Evolutionary conservation across 2,113 vertebrate genomes (phyloP).

Genomic region (Oreochromis niloticus): DNA sequence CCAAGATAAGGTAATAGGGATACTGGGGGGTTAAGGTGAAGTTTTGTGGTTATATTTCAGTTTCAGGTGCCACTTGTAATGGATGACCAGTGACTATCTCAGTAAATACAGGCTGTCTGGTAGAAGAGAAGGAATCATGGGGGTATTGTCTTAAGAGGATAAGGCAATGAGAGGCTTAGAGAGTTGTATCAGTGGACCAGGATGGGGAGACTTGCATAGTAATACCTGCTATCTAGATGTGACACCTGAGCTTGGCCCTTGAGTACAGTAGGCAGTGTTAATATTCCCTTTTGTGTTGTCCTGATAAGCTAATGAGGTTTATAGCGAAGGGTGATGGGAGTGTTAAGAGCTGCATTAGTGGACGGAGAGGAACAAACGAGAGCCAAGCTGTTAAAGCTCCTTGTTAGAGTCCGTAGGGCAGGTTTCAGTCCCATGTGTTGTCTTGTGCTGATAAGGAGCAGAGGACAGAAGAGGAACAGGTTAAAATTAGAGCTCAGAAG

Average conservation of each 20-base stretch:
- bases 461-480: background rate
- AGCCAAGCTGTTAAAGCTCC: conserved; percentile 14
- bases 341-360: conserved; percentile 57
- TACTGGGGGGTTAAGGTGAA: conserved; percentile 39
- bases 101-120: conserved; percentile 28
- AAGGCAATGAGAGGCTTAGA: conserved; percentile 63
- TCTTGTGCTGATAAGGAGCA: background rate
- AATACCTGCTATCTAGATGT: conserved; percentile 63
- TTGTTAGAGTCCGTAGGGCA: background rate
- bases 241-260: conserved; percentile 48
- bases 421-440: conserved; percentile 5
- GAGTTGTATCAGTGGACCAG: conserved; percentile 53
- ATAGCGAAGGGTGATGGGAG: conserved; percentile 36
- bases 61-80: conserved; percentile 19
- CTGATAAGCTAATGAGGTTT: conserved; percentile 71
- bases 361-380: conserved; percentile 28
- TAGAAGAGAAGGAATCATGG: conserved; percentile 12
- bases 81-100: conserved; percentile 55
- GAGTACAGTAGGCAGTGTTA: conserved; percentile 34
- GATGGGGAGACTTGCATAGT: conserved; percentile 29
- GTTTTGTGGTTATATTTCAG: conserved; percentile 24
- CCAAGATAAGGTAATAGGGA: conserved; percentile 65
- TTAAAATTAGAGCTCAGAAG: background rate
- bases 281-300: conserved; percentile 69
- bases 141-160: conserved; percentile 65